Base-by-base conservation (phyloP, 1,140 invertebrate genomes). In the Ectropis grisescens region DNA sequence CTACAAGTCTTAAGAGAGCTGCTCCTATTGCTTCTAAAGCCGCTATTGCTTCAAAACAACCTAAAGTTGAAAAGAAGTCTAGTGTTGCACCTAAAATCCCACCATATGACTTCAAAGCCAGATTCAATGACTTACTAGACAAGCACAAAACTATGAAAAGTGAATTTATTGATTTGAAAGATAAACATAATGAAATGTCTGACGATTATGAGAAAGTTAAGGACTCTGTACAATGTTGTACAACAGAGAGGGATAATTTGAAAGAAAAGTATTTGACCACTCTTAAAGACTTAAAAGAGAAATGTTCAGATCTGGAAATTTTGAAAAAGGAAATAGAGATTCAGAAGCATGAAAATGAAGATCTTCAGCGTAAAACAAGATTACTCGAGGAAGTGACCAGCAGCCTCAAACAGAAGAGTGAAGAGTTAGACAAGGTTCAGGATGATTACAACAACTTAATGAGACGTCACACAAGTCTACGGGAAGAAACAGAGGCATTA, bases 31-130 rank as follows among this genome's bases (percentile, higher is more conserved):
- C 72, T 12, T 46, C 69, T 24, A 19, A 57, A 13, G 13, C 49
- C 12, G 31, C 28, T 25, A 34, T 49, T 1, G 60, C 64, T 23
- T 29, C 56, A 27, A 80, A 76, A 52, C 16, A 54, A 12, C 31
- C 36, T 1, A 76, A 72, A 41, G 43, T 76, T 6, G 75, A 80
- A 38, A 72, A 52, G 33, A 81, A 75, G 43, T 31, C 46, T 16
- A 54, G 46, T 29, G 50, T 58, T 13, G 60, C 72, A n/a, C 65
- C 58, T 8, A 84, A 82, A 38, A 86, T 86, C 38, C 71, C 85
- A 2, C 75, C 85, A 0, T 86, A 86, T 52, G 85, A 87, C 49
- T 87, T 79, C 45, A 87, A 87, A 53, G 85, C 85, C 7, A 79
- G 84, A 22, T 87, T 84, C 50, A 82, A 84, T 61, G 84, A 86